Base-by-base conservation (phyloP, 2,113 vertebrate species). In the Calidris pygmaea region DNA sequence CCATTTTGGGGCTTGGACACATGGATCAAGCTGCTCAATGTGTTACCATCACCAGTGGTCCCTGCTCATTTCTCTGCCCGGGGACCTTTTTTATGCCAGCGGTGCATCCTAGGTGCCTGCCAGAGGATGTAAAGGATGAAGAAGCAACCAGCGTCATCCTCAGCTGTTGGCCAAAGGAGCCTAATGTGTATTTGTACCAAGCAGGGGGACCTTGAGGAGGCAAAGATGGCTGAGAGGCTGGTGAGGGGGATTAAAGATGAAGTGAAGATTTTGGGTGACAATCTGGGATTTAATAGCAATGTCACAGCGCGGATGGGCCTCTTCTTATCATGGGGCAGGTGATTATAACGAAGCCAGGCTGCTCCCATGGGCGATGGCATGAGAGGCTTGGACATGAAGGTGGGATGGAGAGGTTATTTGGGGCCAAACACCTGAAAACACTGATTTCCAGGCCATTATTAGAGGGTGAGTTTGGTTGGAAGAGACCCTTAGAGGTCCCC, bases 21-120 rank as follows among this genome's bases (percentile, higher is more conserved):
- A 16, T 0, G 0, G 0, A 34, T 9, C 21, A 3, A 47, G 39
- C 35, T 39, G 27, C 59, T 68, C 16, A 32, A 73, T 16, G 12
- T 39, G 74, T 24, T 37, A 12, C 55, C 35, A 35, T 8, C 10
- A 4, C 17, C 0, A 0, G 23, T 41, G 16, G 12, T 67, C n/a
- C 58, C 39, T 76, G 76, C 17, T 29, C 50, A 6, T 71, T 50
- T 82, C 45, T 14, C 29, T 66, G 53, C 60, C 17, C 0, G 1
- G 20, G 50, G 50, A 47, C 18, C 7, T 3, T 66, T 60, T 43
- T 22, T 22, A 21, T 52, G 56, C 34, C 62, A 24, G 32, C 0
- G 8, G 27, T n/a, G 14, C 52, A 39, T 45, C 32, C 60, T 11
- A 23, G 9, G 29, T 37, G 39, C 50, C 62, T 65, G 14, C 50